These are phyloP conservation scores for Mastomys natalensis DNA, from an alignment of 2,113 vertebrate species.

Conservation along the genomic window DNA sequence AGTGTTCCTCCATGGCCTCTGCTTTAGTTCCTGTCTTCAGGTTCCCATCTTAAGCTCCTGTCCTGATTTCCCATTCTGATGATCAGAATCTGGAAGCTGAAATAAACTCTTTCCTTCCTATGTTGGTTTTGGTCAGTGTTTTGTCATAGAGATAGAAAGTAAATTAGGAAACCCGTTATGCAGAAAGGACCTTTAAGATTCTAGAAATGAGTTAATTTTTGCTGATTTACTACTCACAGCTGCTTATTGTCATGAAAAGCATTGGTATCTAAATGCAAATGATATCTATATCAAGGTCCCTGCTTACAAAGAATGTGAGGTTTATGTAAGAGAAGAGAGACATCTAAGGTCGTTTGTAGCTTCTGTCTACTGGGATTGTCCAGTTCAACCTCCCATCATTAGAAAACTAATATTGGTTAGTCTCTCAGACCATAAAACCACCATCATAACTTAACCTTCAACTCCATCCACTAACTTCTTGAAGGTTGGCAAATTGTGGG, in stretches of 20 bases:
- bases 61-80: background rate
- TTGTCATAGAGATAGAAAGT: background rate
- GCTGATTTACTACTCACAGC: background rate
- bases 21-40: background rate
- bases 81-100: background rate
- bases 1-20: no score
- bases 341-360: background rate
- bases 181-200: background rate
- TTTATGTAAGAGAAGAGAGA: slow-evolving; percentile 49
- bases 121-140: background rate
- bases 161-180: background rate
- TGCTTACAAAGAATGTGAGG: background rate
- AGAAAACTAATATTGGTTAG: slow-evolving; percentile 6
- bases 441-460: slow-evolving; percentile 67
- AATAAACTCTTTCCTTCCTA: background rate
- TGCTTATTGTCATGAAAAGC: slow-evolving; percentile 38
- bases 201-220: background rate
- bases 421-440: slow-evolving; percentile 56
- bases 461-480: slow-evolving; percentile 18
- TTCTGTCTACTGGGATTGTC: slow-evolving; percentile 46
- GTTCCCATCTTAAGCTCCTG: background rate
- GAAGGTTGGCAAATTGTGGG: slow-evolving; percentile 70
- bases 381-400: slow-evolving; percentile 1
- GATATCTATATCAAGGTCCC: background rate
- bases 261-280: slow-evolving; percentile 36